Conservation (phyloP, 2,888 invertebrate species). For the Tetragonisca angustula region DNA sequence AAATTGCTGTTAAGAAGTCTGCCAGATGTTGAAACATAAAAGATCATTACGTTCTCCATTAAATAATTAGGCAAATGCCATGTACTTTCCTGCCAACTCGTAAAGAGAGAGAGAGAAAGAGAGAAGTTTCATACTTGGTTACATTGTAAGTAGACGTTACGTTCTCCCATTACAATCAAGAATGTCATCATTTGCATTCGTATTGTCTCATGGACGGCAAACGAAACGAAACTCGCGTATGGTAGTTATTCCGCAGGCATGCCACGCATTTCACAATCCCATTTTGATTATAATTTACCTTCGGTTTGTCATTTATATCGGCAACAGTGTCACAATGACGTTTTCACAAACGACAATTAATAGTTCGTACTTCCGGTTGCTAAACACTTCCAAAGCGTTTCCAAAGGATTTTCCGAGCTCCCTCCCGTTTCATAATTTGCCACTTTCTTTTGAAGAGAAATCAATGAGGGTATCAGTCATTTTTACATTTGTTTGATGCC, state of each 20-base stretch:
- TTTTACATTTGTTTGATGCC: too few species aligned
- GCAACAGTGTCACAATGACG: conserved; percentile 23
- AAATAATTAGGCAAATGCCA: conserved; percentile 21
- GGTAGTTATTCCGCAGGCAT: conserved; percentile 16
- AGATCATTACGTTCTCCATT: not conserved
- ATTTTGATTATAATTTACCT: conserved; percentile 41
- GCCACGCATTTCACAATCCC: conserved; percentile 31
- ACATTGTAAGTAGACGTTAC: conserved; percentile 32
- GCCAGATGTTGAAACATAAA: not conserved
- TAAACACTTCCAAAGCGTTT: conserved; percentile 1
- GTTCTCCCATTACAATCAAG: conserved; percentile 41
- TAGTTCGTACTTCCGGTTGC: not conserved
- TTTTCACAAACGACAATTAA: conserved; percentile 18
- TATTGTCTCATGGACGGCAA: conserved; percentile 40
- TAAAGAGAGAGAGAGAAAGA: not conserved
- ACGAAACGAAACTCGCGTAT: conserved; percentile 34
- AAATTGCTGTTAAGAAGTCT: not conserved
- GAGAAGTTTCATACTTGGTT: conserved; percentile 10
- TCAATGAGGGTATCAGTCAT: too few species aligned
- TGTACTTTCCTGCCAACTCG: conserved; percentile 1
- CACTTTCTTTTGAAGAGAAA: not conserved
- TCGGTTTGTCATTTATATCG: conserved; percentile 35
- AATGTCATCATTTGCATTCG: conserved; percentile 50
- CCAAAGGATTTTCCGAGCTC: not conserved
- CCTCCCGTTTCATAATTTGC: not conserved